Percentiles rank a stretch among this genome's conserved stretches.
These are phyloP conservation scores for Salmo trutta DNA, from an alignment of 2,797 vertebrate genomes.

Conservation along the genomic window DNA sequence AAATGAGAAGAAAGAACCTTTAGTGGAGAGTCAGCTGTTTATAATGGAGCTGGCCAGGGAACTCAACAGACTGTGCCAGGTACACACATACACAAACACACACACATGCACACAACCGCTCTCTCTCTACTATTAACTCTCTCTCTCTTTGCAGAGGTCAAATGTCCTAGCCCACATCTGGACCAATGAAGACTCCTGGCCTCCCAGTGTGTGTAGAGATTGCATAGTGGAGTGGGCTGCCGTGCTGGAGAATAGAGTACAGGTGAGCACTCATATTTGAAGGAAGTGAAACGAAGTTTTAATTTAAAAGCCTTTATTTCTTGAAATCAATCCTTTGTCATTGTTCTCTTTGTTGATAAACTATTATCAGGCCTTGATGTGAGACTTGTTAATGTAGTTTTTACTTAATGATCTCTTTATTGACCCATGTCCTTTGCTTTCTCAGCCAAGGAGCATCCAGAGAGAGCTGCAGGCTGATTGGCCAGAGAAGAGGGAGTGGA, in stretches of 20 bases:
- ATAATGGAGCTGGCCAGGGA: constrained; percentile 79
- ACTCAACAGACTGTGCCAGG: constrained; percentile 77
- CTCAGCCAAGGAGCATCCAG: constrained; percentile 54
- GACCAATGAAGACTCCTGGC: constrained; percentile 75
- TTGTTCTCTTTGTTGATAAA: neutral
- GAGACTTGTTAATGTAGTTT: neutral
- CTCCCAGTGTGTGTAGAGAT: constrained; percentile 65
- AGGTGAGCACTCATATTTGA: constrained; percentile 40
- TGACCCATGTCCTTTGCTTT: neutral
- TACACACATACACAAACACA: constrained; percentile 24
- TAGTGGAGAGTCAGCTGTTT: constrained; percentile 77
- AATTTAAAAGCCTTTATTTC: too few species aligned
- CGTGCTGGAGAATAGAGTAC: constrained; percentile 67
- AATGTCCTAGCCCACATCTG: constrained; percentile 75
- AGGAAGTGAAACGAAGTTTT: neutral
- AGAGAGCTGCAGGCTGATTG: constrained; percentile 55
- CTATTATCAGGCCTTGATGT: neutral
- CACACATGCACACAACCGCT: neutral
- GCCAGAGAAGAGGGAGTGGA: constrained; percentile 71
- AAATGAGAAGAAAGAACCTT: constrained; percentile 71
- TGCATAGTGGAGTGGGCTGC: constrained; percentile 76
- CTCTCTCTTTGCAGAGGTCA: constrained; percentile 62
- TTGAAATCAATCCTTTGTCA: too few species aligned
- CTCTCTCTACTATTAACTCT: neutral
- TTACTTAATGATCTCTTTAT: neutral